Evolutionary conservation across 1,140 invertebrate genomes (phyloP), one percentile per base, ranked within the genome.

Genomic region (Bombyx mori): DNA sequence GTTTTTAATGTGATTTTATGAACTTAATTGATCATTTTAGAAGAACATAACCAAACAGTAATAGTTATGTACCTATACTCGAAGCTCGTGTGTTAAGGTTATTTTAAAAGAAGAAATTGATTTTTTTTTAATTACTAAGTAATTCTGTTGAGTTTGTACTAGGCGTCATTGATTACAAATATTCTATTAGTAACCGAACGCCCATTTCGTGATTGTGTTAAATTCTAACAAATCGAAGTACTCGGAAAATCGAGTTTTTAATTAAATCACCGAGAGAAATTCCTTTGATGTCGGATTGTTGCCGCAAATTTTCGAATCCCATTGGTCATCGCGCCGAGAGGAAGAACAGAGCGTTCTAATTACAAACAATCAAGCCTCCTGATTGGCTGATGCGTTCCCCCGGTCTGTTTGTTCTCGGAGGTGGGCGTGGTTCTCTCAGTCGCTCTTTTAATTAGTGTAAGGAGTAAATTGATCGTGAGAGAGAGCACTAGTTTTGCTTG

Each of bases 361-460:
- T 87, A 87, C 81, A 82, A 87, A 86, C 74, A 87, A 87, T 87
- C 84, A 86, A 87, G 75, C 63, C 52, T 62, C 66, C 72, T 68
- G 66, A 87, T 87, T 87, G 84, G 84, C 58, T 58, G 67, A 60
- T 56, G 52, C 42, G 58, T 66, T 73, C 77, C 80, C 81, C 82
- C 80, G 79, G 73, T 74, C 77, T 82, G 72, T 87, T 87, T 87
- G 84, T 87, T 87, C 84, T 86, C 73, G 60, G 68, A 56, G 61
- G 75, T 75, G 68, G 84, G 84, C 84, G 84, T 76, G 82, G 84
- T 66, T 77, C 55, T 73, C 77, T 77, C 80, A 75, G 76, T 79
- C 82, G 72, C 82, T 86, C 81, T 87, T 87, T 87, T 87, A 87
- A 87, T 87, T 87, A 87, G 84, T 86, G 81, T 73, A 82, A 87